Base-by-base conservation (phyloP, 2,113 vertebrate species). In the Romanogobio albipinnatus region DNA sequence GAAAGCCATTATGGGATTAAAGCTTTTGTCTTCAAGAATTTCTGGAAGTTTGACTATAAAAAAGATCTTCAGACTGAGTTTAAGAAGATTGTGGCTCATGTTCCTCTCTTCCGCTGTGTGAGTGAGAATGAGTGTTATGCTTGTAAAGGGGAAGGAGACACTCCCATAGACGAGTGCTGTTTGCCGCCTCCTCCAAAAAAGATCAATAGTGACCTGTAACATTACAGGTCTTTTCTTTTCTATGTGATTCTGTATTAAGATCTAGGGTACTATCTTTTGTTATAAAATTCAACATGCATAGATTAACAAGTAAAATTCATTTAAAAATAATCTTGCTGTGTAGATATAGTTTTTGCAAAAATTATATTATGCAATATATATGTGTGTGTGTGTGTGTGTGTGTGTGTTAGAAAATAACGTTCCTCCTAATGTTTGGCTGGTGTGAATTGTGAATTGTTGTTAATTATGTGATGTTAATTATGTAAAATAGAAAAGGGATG, bases 101-200 rank as follows among this genome's bases (percentile, higher is more conserved):
- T 83, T 36, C 82, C 71, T 29, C 82, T 83, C 15, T 83, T 51
- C 45, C 82, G 43, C 24, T 83, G 82, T 64, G 43, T 36, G 53
- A 61, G 53, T 5, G 4, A 29, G 43, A 45, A n/a, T 13, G 0
- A 3, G 39, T 83, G 71, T 43, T 76, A 64, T 15, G 17, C 56
- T 22, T 76, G 71, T 45, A 8, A 49, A 2, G 71, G 24, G 1
- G 71, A 45, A 62, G 36, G n/a, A 45, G 5, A 79, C 39, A 26
- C 76, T 15, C 0, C 76, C 56, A 79, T 79, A 4, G 36, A 79
- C 0, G 6, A 0, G 0, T 3, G 1, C 22, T 79, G 76, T 61
- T 3, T 79, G 33, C 56, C 76, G 39, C 39, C 29, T 29, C 29
- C 29, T 26, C 0, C 17, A 43, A 1, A 7, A 43, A 29, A 39